These are phyloP conservation scores for Neodontobutis hainanensis DNA, from an alignment of 2,113 vertebrate species.

Conservation along the genomic window DNA sequence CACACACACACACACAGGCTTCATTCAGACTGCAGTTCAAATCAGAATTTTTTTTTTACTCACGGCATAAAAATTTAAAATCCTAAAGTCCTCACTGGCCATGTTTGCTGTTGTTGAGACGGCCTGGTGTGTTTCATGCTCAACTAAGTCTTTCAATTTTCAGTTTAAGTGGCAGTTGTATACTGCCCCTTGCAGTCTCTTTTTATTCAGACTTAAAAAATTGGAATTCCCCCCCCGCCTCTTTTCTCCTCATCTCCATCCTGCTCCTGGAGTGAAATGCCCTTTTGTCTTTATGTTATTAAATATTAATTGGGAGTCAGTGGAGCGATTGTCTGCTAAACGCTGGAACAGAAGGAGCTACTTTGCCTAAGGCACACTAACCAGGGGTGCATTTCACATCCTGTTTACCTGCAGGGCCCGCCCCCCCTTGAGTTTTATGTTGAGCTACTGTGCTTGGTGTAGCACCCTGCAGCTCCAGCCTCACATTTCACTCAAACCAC, in stretches of 20 bases:
- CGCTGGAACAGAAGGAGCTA: conserved; percentile 72
- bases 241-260: conserved; percentile 16
- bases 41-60: no score
- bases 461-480: conserved; percentile 53
- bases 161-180: neutral
- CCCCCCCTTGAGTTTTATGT: conserved; percentile 50
- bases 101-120: neutral
- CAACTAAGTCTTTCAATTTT: neutral
- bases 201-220: conserved; percentile 24
- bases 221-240: conserved; percentile 7
- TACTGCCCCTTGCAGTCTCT: neutral
- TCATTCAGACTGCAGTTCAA: no score
- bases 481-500: conserved; percentile 66
- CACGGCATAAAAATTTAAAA: no score
- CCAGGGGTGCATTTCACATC: conserved; percentile 59
- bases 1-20: no score
- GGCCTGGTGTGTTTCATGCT: neutral
- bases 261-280: conserved; percentile 52
- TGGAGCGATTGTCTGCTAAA: conserved; percentile 80
- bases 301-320: conserved; percentile 82
- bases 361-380: conserved; percentile 69
- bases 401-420: conserved; percentile 69
- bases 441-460: conserved; percentile 54
- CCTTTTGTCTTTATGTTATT: conserved; percentile 66
- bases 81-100: no score